phyloP scores from a whole-genome alignment of 2,113 vertebrate genomes.

The Tenrec ecaudatus region DNA sequence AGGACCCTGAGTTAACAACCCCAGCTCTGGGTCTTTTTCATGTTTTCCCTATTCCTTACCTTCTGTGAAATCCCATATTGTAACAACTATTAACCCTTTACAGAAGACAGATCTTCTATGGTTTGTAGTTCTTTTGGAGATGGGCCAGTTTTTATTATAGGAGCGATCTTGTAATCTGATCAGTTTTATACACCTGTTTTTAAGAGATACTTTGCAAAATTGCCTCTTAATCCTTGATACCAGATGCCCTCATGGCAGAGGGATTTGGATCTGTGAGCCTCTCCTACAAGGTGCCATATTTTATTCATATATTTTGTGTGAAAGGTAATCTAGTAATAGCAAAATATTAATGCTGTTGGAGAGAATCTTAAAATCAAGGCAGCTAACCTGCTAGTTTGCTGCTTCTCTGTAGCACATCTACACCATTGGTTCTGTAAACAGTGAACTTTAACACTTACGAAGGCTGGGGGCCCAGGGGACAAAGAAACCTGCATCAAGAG shows the following conservation, averaged over 20 bases:
- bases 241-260: background rate
- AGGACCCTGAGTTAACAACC: background rate
- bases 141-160: background rate
- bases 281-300: constrained; percentile 21
- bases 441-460: background rate
- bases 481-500: background rate
- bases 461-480: background rate
- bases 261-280: background rate
- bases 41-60: background rate
- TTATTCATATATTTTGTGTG: background rate
- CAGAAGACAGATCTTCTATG: background rate
- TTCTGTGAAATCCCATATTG: background rate
- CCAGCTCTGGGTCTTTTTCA: background rate
- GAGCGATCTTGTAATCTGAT: background rate
- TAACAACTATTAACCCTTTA: background rate
- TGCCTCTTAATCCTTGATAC: constrained; percentile 28
- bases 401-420: background rate
- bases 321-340: background rate
- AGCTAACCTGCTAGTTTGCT: too few relatives aligned
- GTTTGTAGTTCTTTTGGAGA: constrained; percentile 31
- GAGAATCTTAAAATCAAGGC: background rate
- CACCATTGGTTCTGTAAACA: background rate
- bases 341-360: background rate
- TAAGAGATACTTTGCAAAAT: constrained; percentile 22
- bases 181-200: constrained; percentile 12